Percentiles rank a stretch among this genome's conserved stretches.
These are phyloP conservation scores for Gavialis gangeticus DNA, from an alignment of 2,113 vertebrate genomes.

Conservation along the genomic window DNA sequence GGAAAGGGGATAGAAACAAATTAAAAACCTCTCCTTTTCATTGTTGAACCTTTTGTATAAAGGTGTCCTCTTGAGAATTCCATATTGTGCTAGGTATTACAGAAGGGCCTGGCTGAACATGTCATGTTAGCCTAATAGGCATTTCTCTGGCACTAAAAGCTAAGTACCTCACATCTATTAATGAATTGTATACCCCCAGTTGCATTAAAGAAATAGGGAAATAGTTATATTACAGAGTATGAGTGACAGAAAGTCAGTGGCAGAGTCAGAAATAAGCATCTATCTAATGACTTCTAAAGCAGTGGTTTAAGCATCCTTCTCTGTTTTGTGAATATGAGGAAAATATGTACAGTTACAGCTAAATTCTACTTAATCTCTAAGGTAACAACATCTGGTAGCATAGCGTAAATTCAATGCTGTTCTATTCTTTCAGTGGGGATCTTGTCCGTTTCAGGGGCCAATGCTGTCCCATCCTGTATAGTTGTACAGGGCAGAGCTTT, in stretches of 20 bases:
- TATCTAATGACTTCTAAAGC: neutral
- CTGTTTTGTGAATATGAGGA: neutral
- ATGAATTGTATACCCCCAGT: neutral
- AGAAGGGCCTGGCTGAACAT: neutral
- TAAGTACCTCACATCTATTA: accelerated
- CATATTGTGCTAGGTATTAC: accelerated
- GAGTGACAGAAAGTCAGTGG: accelerated
- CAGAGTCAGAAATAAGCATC: accelerated
- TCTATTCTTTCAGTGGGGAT: no score
- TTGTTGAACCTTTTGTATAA: neutral
- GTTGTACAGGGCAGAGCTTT: no score
- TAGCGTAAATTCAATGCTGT: no score
- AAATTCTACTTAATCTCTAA: no score
- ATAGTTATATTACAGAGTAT: neutral
- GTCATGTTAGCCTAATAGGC: neutral
- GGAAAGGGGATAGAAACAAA: neutral
- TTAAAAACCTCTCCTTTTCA: neutral
- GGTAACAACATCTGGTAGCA: no score
- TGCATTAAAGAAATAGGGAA: neutral
- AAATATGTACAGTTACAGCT: neutral
- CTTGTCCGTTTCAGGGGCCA: no score
- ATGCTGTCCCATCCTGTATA: no score
- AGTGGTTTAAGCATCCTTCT: neutral
- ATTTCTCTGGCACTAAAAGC: neutral
- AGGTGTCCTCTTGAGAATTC: neutral